Evolutionary conservation across 1,140 invertebrate genomes (phyloP).

Genomic region (Hypsibius dujardini): DNA sequence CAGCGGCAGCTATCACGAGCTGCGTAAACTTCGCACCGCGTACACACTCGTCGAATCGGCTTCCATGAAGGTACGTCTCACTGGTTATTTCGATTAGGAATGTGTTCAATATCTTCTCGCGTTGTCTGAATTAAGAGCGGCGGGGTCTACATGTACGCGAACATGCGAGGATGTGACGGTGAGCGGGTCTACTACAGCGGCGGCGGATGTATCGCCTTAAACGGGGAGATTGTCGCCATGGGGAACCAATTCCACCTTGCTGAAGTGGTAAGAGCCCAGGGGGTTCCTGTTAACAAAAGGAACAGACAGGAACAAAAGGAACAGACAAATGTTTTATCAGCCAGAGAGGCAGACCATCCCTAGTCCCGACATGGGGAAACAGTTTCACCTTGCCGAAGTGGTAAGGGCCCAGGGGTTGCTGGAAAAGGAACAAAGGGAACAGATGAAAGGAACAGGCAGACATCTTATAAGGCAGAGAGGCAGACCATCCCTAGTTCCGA

Average conservation of each 20-base stretch:
- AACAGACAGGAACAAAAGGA: too few species aligned
- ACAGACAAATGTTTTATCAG: too few species aligned
- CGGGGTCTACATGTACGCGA: slow-evolving; percentile 85
- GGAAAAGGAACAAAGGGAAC: too few species aligned
- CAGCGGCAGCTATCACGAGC: slow-evolving; percentile 66
- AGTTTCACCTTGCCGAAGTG: too few species aligned
- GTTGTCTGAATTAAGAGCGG: slow-evolving; percentile 40
- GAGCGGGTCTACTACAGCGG: slow-evolving; percentile 87
- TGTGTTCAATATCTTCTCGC: background rate
- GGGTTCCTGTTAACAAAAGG: too few species aligned
- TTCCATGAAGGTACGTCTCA: slow-evolving; percentile 48
- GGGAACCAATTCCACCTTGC: slow-evolving; percentile 73
- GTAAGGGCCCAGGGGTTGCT: too few species aligned
- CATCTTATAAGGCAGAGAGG: too few species aligned
- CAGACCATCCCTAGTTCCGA: slow-evolving; percentile 28
- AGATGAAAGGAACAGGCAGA: too few species aligned
- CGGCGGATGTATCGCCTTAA: slow-evolving; percentile 70
- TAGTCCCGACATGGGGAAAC: too few species aligned
- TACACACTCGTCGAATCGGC: slow-evolving; percentile 75
- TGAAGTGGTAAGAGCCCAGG: slow-evolving; percentile 53
- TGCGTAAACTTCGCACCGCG: slow-evolving; percentile 73
- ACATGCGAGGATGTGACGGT: slow-evolving; percentile 89
- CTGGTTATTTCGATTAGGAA: background rate
- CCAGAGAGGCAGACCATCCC: too few species aligned
- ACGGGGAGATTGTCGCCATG: slow-evolving; percentile 65